Evolutionary conservation across 2,113 vertebrate genomes (phyloP), one percentile per base, ranked within the genome.

Genomic region (Cryptotis parvus): DNA sequence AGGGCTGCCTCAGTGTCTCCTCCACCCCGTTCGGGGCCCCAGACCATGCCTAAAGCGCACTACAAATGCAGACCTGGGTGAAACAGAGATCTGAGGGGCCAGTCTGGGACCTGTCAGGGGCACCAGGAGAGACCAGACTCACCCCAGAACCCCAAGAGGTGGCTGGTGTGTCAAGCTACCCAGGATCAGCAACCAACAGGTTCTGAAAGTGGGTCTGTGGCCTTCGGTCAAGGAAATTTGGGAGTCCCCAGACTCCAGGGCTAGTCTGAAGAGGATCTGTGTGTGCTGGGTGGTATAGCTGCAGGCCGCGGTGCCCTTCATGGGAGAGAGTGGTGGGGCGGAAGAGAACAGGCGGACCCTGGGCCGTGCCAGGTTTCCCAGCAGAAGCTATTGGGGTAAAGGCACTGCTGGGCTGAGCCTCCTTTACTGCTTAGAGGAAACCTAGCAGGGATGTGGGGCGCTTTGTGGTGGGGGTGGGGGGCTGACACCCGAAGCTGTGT

Each of bases 91-190:
- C 16, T 52, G 11, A 52, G 49, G 49, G 12, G 12, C 58, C 58
- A 63, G 58, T 20, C 58, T 63, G 14, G 26, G 16, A 8, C 26
- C 63, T 31, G 22, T 29, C 63, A 10, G 26, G 14, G 63, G 27
- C 63, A 27, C 22, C 1, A 3, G 63, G 63, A 29, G 63, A 10
- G 26, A 31, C 26, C 63, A 65, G 27, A 65, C 63, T 31, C 1
- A 29, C 26, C 63, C 63, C 63, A 65, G 63, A 9, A 31, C 63
- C 63, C 29, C 29, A 5, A 6, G 27, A 65, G 9, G 3, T 6
- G 20, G 5, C 1, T 0, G 5, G 0, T 0, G 26, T 22, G 16
- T 9, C 35, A 61, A 24, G 4, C 61, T 31, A 61, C 4, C 1
- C 4, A 39, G n/a, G 45, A 24, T 0, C 15, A 6, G 1, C 33